These are phyloP conservation scores for Agrilus biguttatus DNA, from an alignment of 2,888 invertebrate species.

Conservation along the genomic window DNA sequence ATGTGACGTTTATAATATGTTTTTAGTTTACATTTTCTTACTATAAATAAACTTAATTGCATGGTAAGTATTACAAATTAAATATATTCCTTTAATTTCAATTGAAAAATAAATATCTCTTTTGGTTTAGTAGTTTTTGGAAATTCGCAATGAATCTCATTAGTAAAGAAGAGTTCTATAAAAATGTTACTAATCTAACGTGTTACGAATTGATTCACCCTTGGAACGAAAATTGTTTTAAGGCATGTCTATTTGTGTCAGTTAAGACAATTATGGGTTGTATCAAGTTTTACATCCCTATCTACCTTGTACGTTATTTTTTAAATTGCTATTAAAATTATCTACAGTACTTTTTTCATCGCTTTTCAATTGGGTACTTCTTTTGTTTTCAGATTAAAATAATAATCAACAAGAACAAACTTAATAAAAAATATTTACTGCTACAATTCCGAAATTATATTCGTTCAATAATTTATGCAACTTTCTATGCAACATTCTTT, in stretches of 20 bases:
- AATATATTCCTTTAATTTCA: too few relatives aligned
- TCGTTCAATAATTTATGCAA: constrained; percentile 37
- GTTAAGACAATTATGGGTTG: constrained; percentile 11
- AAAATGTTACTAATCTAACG: constrained; percentile 9
- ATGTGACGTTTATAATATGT: too few relatives aligned
- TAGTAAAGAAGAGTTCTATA: constrained; percentile 18
- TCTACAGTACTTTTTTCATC: too few relatives aligned
- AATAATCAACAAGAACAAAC: constrained; percentile 37
- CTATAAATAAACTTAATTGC: too few relatives aligned
- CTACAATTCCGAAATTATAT: constrained; percentile 35
- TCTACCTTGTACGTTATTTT: constrained; percentile 16
- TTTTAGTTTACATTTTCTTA: too few relatives aligned
- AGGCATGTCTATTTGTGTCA: constrained; percentile 4
- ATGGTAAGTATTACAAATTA: too few relatives aligned
- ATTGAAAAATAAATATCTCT: too few relatives aligned
- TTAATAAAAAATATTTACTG: constrained; percentile 33
- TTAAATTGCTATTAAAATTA: too few relatives aligned
- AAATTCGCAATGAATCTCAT: constrained; percentile 2
- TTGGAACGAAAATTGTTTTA: constrained; percentile 13
- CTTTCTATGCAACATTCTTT: constrained; percentile 35
- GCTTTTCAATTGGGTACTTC: too few relatives aligned
- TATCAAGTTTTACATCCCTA: constrained; percentile 17
- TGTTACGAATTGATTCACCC: constrained; percentile 14
- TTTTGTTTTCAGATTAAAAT: constrained; percentile 36
- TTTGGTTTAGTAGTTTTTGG: too few relatives aligned